A percentile compares a stretch with the other conserved stretches of the same genome.
These are phyloP conservation scores for Saccostrea echinata DNA, from an alignment of 1,140 invertebrate species.

Conservation along the genomic window DNA sequence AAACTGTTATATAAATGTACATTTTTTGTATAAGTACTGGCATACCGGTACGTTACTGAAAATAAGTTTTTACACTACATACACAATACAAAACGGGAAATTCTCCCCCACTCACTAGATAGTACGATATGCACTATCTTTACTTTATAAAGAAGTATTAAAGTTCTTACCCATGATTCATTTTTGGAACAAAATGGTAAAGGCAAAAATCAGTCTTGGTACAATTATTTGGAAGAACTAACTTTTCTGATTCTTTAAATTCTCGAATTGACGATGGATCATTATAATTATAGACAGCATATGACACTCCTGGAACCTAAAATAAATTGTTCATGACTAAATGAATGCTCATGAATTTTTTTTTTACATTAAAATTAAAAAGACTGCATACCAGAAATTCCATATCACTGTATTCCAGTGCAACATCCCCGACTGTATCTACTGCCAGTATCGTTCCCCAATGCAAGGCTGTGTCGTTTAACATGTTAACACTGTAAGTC, in stretches of 20 bases:
- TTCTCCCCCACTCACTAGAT: no score
- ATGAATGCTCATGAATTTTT: not conserved
- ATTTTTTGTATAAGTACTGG: no score
- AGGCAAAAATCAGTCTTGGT: slow-evolving; percentile 43
- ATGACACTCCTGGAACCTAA: not conserved
- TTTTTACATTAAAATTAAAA: not conserved
- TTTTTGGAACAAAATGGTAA: slow-evolving; percentile 36
- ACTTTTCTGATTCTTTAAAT: not conserved
- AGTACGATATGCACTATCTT: no score
- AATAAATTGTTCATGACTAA: not conserved
- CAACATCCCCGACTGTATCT: not conserved
- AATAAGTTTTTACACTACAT: no score
- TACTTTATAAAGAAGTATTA: not conserved
- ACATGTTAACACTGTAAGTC: not conserved
- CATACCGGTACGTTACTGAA: no score
- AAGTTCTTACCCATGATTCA: not conserved
- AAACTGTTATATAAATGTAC: no score
- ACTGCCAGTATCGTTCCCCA: slow-evolving; percentile 31
- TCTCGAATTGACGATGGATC: not conserved
- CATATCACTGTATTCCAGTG: not conserved
- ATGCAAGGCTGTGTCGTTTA: not conserved
- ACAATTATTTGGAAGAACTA: slow-evolving; percentile 29
- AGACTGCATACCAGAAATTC: not conserved
- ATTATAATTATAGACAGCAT: not conserved
- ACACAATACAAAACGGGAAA: no score